These are phyloP conservation scores for Leptinotarsa lineolata DNA, from an alignment of 1,140 invertebrate genomes.

Conservation along the genomic window DNA sequence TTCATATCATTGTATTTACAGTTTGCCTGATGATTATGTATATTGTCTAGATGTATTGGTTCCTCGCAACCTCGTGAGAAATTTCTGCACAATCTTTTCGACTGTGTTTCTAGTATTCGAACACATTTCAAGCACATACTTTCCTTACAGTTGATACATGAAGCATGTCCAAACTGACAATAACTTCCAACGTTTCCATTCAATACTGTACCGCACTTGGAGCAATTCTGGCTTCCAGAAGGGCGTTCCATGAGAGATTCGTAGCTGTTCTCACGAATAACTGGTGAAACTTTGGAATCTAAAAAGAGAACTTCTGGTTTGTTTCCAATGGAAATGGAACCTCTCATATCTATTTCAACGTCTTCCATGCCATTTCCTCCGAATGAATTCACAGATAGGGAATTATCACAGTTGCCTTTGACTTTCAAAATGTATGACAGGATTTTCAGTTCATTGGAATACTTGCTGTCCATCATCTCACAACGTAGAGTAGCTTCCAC, in stretches of 20 bases:
- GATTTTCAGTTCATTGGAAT: not conserved
- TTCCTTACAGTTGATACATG: slow-evolving; percentile 31
- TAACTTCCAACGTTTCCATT: not conserved
- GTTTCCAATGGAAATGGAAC: not conserved
- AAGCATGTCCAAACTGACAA: slow-evolving; percentile 27
- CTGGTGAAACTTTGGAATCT: slow-evolving; percentile 3
- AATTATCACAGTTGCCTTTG: slow-evolving; percentile 10
- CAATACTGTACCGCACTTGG: not conserved
- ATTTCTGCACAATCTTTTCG: slow-evolving; percentile 32
- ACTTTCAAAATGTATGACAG: slow-evolving; percentile 6
- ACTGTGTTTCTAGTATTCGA: slow-evolving; percentile 10
- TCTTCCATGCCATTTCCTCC: not conserved
- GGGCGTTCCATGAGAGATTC: not conserved
- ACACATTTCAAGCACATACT: slow-evolving; percentile 27
- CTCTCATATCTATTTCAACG: slow-evolving; percentile 1
- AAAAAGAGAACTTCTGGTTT: slow-evolving; percentile 7
- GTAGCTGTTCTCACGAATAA: slow-evolving; percentile 21
- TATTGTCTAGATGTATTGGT: not conserved
- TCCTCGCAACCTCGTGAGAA: slow-evolving; percentile 32
- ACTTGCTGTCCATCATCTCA: not conserved
- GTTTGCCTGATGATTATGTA: slow-evolving; percentile 23
- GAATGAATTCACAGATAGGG: not conserved
- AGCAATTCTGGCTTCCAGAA: not conserved
- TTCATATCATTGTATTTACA: slow-evolving; percentile 23
- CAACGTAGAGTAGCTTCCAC: not conserved